These are phyloP conservation scores for Loris lydekkerianus DNA, from an alignment of 2,797 vertebrate genomes.

Conservation along the genomic window DNA sequence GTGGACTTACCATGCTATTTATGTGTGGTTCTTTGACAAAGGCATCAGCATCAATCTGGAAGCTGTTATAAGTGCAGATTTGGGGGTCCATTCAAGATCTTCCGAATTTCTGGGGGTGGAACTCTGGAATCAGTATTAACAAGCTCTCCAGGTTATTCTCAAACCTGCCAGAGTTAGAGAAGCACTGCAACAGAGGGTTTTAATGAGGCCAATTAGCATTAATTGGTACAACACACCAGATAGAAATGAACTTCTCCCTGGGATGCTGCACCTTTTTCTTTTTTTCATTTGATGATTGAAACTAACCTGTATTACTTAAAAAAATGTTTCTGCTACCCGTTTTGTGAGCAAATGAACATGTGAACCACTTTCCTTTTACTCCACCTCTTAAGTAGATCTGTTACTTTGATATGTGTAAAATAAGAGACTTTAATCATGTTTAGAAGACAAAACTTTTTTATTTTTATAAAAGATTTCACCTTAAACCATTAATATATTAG, in stretches of 20 bases:
- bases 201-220: conserved; percentile 19
- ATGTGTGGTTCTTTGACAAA: background rate
- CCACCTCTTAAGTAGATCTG: rapidly evolving
- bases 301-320: background rate
- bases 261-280: background rate
- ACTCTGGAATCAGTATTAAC: background rate
- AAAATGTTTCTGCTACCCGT: background rate
- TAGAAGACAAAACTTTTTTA: background rate
- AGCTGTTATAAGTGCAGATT: background rate
- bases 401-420: background rate
- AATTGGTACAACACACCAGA: background rate
- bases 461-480: background rate
- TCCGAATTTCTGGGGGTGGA: background rate
- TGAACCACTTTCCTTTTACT: background rate
- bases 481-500: background rate
- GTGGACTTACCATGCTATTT: background rate
- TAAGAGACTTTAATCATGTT: background rate
- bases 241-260: background rate
- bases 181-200: background rate
- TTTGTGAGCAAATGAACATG: background rate
- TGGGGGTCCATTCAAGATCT: background rate
- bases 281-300: background rate
- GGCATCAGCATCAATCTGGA: background rate
- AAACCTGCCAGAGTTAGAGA: background rate
- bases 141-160: background rate